Base-by-base conservation (phyloP, 2,113 vertebrate genomes). In the Chelonoidis abingdonii region DNA sequence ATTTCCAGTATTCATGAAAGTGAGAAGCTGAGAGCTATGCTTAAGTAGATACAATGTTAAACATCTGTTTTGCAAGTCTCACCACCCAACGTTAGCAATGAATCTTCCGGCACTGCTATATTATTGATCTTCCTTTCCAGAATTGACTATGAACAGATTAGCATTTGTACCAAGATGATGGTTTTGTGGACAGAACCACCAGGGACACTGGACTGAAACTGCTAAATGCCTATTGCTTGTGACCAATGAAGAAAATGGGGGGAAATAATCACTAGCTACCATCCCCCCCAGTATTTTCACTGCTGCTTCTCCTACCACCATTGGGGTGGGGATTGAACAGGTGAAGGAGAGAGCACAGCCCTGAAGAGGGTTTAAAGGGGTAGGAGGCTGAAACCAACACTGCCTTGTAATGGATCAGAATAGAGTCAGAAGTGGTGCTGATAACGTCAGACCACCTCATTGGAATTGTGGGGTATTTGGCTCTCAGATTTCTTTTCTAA, bases 401-500 rank as follows among this genome's bases (percentile, higher is more conserved):
- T 35, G 25, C 31, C 54, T 56, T 29, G 49, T 44, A 56, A 1
- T 6, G 53, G 25, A 29, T 16, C 47, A 69, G 5, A 75, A 21
- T 0, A 13, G 17, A 91, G 81, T 72, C 35, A 89, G 17, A 21
- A 17, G 17, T 14, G 35, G 90, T 86, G 13, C 35, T 53, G 69
- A 25, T 89, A 19, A 72, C 53, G 69, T 91, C 49, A 93, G 38
- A 25, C 35, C 57, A 25, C 25, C 80, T 83, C 86, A 86, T 0
- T 78, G 65, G 82, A 83, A 69, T 47, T 7, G 5, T 41, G 22
- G 29, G 53, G 79, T 90, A 81, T 86, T 93, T 86, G 87, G 89
- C 87, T 80, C 87, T n/a, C n/a, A 86, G 82, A 88, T 35, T 90
- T 31, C 31, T 87, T 93, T 69, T 96, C 80, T 52, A n/a, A 62